Conservation (phyloP, 2,888 invertebrate genomes). For the Theretra japonica region DNA sequence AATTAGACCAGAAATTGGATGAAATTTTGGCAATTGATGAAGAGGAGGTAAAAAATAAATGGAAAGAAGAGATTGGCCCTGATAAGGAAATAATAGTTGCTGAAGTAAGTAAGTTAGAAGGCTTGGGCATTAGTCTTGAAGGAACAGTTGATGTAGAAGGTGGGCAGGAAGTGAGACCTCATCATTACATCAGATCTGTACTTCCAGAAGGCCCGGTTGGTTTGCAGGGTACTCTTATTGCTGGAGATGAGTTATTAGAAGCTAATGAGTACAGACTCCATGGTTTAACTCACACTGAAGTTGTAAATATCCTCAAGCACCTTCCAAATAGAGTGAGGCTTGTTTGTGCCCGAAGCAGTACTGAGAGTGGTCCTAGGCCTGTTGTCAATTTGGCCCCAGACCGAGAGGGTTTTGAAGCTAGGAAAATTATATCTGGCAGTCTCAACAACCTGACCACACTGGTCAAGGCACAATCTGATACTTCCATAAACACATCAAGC, state of each 20-base stretch:
- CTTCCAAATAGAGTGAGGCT: slow-evolving; percentile 95
- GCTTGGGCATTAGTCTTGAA: slow-evolving; percentile 98
- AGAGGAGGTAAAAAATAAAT: slow-evolving; percentile 90
- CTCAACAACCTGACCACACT: slow-evolving; percentile 92
- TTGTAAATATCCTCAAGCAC: slow-evolving; percentile 97
- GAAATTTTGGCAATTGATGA: slow-evolving; percentile 83
- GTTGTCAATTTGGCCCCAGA: slow-evolving; percentile 92
- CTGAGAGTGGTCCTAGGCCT: slow-evolving; percentile 87
- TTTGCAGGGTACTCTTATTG: slow-evolving; percentile 93
- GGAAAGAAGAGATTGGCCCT: slow-evolving; percentile 91
- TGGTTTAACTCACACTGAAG: slow-evolving; percentile 98
- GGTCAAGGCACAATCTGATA: slow-evolving; percentile 97
- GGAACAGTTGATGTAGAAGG: slow-evolving; percentile 99
- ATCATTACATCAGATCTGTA: slow-evolving; percentile 98
- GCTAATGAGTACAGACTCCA: slow-evolving; percentile 96
- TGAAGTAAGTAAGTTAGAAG: slow-evolving; percentile 96
- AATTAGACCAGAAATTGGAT: slow-evolving; percentile 77
- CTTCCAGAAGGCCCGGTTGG: slow-evolving; percentile 98
- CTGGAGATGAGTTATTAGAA: slow-evolving; percentile 98
- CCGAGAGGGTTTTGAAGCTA: slow-evolving; percentile 90
- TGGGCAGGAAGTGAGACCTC: slow-evolving; percentile 98
- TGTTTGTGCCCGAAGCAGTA: slow-evolving; percentile 92
- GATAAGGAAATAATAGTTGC: slow-evolving; percentile 96
- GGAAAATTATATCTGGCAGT: slow-evolving; percentile 94
- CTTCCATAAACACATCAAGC: slow-evolving; percentile 94